Evolutionary conservation across 2,113 vertebrate species (phyloP).

Genomic region (Hypocryptadius cinnamomeus): DNA sequence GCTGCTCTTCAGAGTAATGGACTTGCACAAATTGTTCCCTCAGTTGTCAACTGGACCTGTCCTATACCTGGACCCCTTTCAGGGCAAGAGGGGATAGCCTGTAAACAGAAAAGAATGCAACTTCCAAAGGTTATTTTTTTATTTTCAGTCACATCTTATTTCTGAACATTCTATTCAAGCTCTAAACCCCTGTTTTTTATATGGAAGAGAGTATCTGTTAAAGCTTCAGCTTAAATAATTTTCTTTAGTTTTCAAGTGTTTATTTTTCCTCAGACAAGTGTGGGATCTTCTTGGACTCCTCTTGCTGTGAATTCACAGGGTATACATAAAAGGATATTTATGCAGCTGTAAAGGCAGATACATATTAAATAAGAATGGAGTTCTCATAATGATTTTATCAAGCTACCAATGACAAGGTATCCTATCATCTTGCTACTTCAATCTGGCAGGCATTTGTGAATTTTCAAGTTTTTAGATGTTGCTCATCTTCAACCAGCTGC

Average conservation of each 20-base stretch:
- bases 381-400: neutral
- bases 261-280: neutral
- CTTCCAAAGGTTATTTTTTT: neutral
- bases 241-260: neutral
- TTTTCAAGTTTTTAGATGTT: slow-evolving; percentile 11
- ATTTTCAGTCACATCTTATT: neutral
- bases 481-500: neutral
- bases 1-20: neutral
- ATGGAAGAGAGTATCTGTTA: neutral
- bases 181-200: neutral
- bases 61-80: neutral
- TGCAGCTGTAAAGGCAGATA: neutral
- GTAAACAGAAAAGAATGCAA: neutral
- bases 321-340: neutral
- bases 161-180: neutral
- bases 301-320: neutral
- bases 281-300: neutral
- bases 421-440: neutral
- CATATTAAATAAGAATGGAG: neutral
- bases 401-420: neutral
- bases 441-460: neutral
- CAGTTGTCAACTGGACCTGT: neutral
- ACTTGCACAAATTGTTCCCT: neutral
- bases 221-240: neutral
- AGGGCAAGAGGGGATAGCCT: neutral